phyloP scores from a whole-genome alignment of 2,888 invertebrate genomes.

The Dorcus hopei region DNA sequence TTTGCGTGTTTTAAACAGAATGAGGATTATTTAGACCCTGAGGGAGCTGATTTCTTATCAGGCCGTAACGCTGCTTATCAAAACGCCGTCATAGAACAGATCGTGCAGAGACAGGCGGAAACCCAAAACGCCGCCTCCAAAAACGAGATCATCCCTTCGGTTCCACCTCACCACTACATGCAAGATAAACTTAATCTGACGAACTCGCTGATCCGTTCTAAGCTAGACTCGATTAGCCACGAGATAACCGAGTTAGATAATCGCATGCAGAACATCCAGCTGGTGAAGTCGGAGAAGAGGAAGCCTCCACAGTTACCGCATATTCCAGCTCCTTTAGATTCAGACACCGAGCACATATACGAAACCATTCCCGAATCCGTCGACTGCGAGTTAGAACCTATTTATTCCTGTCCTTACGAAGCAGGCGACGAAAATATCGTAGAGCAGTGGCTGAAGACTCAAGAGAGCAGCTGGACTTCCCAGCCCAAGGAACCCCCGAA shows the following conservation, averaged over 20 bases:
- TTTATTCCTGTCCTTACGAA: constrained; percentile 64
- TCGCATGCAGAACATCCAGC: constrained; percentile 59
- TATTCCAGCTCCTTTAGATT: constrained; percentile 43
- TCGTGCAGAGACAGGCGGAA: constrained; percentile 48
- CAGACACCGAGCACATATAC: constrained; percentile 62
- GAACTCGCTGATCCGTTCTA: constrained; percentile 42
- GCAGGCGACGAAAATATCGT: constrained; percentile 41
- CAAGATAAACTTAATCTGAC: constrained; percentile 41
- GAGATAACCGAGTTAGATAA: constrained; percentile 56
- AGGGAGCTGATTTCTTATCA: constrained; percentile 27
- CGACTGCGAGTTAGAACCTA: constrained; percentile 58
- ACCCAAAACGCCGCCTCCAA: constrained; percentile 22
- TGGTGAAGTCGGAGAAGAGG: constrained; percentile 49
- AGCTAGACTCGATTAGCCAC: constrained; percentile 50
- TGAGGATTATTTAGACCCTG: constrained; percentile 39
- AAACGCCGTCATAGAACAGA: constrained; percentile 52
- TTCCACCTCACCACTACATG: constrained; percentile 45
- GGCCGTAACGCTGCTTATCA: constrained; percentile 47
- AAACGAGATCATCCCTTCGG: constrained; percentile 39
- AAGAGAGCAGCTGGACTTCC: constrained; percentile 26
- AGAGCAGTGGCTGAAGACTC: constrained; percentile 41
- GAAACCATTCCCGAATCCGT: constrained; percentile 62
- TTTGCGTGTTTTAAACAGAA: constrained; percentile 26
- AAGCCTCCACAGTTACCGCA: constrained; percentile 41
- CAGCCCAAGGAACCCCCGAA: constrained; percentile 20